Base-by-base conservation (phyloP, 53 echinoderm and acorn worm genomes). In the Zoroaster sp. region DNA sequence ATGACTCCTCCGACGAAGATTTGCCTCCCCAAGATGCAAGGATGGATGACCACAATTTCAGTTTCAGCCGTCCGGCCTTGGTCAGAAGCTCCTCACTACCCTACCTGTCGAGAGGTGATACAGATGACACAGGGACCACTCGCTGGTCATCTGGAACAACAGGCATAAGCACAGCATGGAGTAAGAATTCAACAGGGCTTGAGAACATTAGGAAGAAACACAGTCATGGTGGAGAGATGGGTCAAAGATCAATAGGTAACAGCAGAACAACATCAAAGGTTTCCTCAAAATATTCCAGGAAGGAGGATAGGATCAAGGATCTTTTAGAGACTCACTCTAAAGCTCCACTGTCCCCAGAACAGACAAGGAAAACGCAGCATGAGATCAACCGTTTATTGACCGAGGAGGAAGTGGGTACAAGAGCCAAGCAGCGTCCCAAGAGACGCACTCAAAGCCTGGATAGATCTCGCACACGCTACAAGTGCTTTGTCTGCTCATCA, bases 391-490 rank as follows among this genome's bases (percentile, higher is more conserved):
- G 66, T 21, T 1, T 87, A 4, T 55, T 87, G 49, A 75, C 55
- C 18, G 76, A 87, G 31, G 55, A 52, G 15, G 63, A 65, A 0
- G 31, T 40, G 18, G 44, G 40, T 4, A 8, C 69, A 23, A 88
- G 49, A 34, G 74, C 73, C 32, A 82, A 72, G 31, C 73, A 74
- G 32, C 38, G 46, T 53, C 63, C 74, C 2, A 33, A 42, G 5
- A 75, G 77, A 33, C 83, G 91, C 32, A 86, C 49, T 18, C 91
- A 91, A 36, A 91, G 91, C 47, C 66, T 91, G 4, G 91, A 86
- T 55, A 66, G 91, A 40, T 31, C 59, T 14, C 35, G 39, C 13
- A 14, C 69, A 23, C 15, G 72, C 2, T 28, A 72, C 17, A 88
- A 87, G 37, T 79, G 72, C 63, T 23, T 51, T 39, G 53, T 91